phyloP scores from a whole-genome alignment of 2,888 invertebrate genomes.

The Platerodrilus igneus region DNA sequence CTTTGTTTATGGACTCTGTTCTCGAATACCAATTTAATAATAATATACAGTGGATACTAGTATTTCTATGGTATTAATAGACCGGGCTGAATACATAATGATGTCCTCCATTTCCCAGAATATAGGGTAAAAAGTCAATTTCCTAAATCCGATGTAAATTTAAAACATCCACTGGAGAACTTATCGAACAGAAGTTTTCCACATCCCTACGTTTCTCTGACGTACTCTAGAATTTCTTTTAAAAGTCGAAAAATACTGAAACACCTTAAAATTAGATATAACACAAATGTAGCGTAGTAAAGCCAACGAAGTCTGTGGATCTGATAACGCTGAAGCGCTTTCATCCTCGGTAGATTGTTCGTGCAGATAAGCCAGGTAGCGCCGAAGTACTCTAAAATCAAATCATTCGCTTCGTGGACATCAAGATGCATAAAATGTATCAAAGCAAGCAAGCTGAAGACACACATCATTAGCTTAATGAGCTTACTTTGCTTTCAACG shows the following conservation, averaged over 20 bases:
- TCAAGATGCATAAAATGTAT: slow-evolving; percentile 41
- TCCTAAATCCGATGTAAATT: too few species aligned
- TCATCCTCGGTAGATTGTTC: slow-evolving; percentile 38
- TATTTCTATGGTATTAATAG: too few species aligned
- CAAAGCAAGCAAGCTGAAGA: slow-evolving; percentile 35
- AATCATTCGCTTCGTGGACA: slow-evolving; percentile 42
- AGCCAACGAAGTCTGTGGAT: slow-evolving; percentile 38
- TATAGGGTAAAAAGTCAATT: too few species aligned
- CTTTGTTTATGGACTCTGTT: too few species aligned
- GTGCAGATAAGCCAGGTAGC: slow-evolving; percentile 41
- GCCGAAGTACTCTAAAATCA: slow-evolving; percentile 35
- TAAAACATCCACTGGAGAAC: too few species aligned
- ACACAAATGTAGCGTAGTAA: slow-evolving; percentile 40
- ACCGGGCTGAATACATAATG: too few species aligned
- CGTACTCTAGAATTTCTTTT: too few species aligned
- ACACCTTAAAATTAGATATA: slow-evolving; percentile 41
- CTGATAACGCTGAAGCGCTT: slow-evolving; percentile 39
- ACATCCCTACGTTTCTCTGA: too few species aligned
- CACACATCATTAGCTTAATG: slow-evolving; percentile 44
- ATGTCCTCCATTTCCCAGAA: too few species aligned
- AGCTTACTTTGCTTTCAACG: slow-evolving; percentile 33
- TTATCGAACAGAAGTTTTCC: slow-evolving; percentile 11
- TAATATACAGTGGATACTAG: too few species aligned
- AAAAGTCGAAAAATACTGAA: slow-evolving; percentile 32
- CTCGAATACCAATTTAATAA: too few species aligned